Percentiles rank a stretch among this genome's conserved stretches.
These are phyloP conservation scores for Fregetta grallaria DNA, from an alignment of 2,113 vertebrate genomes.

Conservation along the genomic window DNA sequence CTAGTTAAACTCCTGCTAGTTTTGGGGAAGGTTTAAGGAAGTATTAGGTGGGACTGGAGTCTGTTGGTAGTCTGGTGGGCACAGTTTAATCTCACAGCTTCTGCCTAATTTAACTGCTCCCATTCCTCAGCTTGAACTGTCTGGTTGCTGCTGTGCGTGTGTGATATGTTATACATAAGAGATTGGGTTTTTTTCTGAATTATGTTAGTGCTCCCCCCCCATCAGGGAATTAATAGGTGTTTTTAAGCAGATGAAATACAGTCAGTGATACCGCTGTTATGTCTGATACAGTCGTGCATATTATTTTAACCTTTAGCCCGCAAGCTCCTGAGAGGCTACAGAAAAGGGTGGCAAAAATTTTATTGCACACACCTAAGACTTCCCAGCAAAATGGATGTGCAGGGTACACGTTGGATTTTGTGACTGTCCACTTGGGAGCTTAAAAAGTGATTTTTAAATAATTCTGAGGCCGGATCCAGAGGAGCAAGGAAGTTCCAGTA, in stretches of 20 bases:
- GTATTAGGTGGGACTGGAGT: background rate
- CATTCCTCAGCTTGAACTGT: background rate
- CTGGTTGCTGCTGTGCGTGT: background rate
- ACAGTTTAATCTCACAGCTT: fast-evolving
- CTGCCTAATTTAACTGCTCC: background rate
- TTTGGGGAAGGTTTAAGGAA: background rate
- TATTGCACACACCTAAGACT: background rate
- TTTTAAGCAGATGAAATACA: background rate
- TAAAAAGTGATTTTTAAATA: background rate
- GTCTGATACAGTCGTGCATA: fast-evolving
- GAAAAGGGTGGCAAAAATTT: background rate
- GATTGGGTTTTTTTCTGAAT: background rate
- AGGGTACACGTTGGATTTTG: fast-evolving
- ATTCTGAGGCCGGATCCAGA: background rate
- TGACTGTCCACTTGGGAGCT: background rate
- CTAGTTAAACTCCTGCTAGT: background rate
- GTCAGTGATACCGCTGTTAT: too few relatives aligned
- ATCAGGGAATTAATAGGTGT: fast-evolving
- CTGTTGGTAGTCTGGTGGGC: background rate
- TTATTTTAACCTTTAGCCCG: background rate
- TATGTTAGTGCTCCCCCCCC: background rate
- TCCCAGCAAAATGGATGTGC: background rate
- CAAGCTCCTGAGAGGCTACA: background rate
- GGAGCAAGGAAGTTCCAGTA: background rate
- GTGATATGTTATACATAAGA: fast-evolving